Evolutionary conservation across 2,113 vertebrate species (phyloP), one percentile per base, ranked within the genome.

Genomic region (Pholis gunnellus): DNA sequence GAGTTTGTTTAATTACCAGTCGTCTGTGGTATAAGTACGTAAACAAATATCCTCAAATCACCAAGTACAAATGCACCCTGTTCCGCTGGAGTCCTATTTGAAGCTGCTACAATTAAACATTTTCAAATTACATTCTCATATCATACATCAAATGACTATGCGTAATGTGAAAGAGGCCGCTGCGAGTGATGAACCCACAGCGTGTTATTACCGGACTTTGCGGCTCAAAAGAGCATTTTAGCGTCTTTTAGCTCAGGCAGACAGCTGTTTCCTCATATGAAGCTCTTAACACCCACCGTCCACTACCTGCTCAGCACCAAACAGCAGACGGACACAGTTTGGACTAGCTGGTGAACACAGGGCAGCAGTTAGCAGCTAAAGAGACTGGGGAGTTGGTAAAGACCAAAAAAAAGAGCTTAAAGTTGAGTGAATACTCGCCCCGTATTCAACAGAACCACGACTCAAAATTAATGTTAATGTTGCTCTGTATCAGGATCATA

Each of bases 11-110:
- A 61, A 73, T 77, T 70, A 59, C 25, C 25, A n/a, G 48, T 25
- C 9, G 48, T 66, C 61, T 50, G 3, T 60, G 9, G 25, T 25
- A 64, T 38, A 65, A 71, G 40, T 25, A 10, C 54, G 46, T 22
- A 84, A 81, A 86, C 74, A 89, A 79, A 74, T 36, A 70, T 44
- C 5, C 17, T 75, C 5, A 67, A 38, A 60, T 46, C 17, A 22
- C 31, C 10, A 63, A 68, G 81, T 20, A 71, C 56, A 46, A 38
- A 67, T 13, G 6, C 57, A 64, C 38, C 3, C 54, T 34, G 54
- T 10, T 52, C 9, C 2, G 8, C 61, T 22, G 6, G 25, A 46
- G 27, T n/a, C 27, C 31, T 18, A 59, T 2, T 18, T 25, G 31
- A 6, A 60, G 42, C 14, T 27, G 5, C 18, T 61, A 6, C 5